A percentile compares a stretch with the other conserved stretches of the same genome.
Conservation (phyloP, 2,888 invertebrate genomes). For the Drosophila neotestacea region DNA sequence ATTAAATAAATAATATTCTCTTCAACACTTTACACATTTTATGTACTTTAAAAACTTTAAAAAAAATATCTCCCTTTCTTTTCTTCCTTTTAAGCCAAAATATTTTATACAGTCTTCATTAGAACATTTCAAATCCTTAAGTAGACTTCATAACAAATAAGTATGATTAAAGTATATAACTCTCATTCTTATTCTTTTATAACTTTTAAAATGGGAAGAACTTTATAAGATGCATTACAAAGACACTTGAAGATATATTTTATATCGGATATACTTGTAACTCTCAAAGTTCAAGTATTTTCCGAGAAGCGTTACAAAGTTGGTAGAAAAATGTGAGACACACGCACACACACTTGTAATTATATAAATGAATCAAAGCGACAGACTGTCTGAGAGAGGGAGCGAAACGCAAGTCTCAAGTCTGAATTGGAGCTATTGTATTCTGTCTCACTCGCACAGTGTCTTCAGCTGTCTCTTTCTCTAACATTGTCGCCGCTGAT, state of each 20-base stretch:
- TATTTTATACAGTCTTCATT: neutral
- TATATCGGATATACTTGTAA: conserved; percentile 3
- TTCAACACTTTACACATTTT: too few relatives aligned
- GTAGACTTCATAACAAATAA: conserved; percentile 7
- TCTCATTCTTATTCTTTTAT: neutral
- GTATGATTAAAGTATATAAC: conserved; percentile 3
- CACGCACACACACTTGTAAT: conserved; percentile 2
- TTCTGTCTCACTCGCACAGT: conserved; percentile 3
- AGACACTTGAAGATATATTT: neutral
- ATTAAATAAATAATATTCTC: too few relatives aligned
- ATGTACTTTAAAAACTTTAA: too few relatives aligned
- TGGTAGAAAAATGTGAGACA: conserved; percentile 41
- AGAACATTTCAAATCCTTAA: neutral
- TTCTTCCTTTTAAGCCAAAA: neutral
- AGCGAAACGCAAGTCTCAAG: conserved; percentile 24
- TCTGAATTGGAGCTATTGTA: conserved; percentile 10
- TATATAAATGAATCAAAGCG: conserved; percentile 53
- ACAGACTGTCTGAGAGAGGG: conserved; percentile 4
- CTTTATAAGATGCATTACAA: conserved; percentile 4
- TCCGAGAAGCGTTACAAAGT: conserved; percentile 41
- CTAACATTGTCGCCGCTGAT: conserved; percentile 52
- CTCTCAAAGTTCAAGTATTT: conserved; percentile 27
- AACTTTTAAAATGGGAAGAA: neutral
- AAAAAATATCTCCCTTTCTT: too few relatives aligned
- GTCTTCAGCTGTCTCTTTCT: conserved; percentile 26